Evolutionary conservation across 2,113 vertebrate species (phyloP), one percentile per base, ranked within the genome.

Genomic region (Astatotilapia flaviijosephi): DNA sequence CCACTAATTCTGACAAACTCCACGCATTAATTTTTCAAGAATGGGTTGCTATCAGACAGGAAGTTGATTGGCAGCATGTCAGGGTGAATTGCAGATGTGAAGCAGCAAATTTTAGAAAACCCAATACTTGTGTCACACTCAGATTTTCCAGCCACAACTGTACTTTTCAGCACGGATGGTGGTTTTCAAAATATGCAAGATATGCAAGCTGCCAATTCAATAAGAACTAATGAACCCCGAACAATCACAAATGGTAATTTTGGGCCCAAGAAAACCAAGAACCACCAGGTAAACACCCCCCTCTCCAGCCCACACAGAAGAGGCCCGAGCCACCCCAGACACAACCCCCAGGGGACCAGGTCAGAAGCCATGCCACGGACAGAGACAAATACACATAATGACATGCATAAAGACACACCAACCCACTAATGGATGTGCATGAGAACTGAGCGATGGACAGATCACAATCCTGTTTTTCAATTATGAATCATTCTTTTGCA

Each of bases 311-410:
- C 58, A 35, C 6, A 65, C 58, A 4, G 28, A 60, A 31, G 26
- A 62, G 9, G 9, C 28, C 58, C 1, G 15, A 19, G 17, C 15
- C 60, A 62, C 6, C 58, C 31, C 17, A n/a, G 31, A 21, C 60
- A 65, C 60, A 21, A 35, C 6, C 17, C 6, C 31, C 2, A 0
- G 33, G 4, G 1, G 6, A 37, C 17, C 3, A 1, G 17, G 33
- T 37, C 3, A 37, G 19, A 0, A 37, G 19, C 10, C 6, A 37
- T 28, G 0, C 31, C 9, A 35, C 1, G 0, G 58, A 62, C 31
- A 35, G 58, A 62, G 58, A 35, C 58, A 62, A 35, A 33, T 19
- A 35, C 58, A 62, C 31, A 62, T 62, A 35, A 35, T 35, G 31
- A 65, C 60, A 65, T n/a, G 31, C 60, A 65, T 17, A 12, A 65